Evolutionary conservation across 2,797 vertebrate species (phyloP).

Genomic region (Thunnus albacares): DNA sequence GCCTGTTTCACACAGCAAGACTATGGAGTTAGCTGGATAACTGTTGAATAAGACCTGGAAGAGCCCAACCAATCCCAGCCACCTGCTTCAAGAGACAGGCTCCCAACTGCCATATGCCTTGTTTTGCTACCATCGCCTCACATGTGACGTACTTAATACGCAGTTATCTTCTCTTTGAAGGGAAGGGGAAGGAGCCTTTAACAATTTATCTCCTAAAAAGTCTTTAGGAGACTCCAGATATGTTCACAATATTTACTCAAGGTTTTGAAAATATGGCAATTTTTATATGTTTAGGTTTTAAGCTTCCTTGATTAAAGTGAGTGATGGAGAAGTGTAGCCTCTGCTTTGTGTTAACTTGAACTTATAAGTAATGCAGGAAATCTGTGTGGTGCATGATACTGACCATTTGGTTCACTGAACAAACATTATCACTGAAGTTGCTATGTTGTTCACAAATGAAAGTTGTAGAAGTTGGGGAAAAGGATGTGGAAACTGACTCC

Average conservation of each 20-base stretch:
- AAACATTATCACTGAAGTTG: conserved; percentile 2
- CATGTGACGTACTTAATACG: not conserved
- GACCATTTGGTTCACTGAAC: not conserved
- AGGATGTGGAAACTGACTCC: not conserved
- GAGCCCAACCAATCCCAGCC: not conserved
- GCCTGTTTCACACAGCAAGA: not conserved
- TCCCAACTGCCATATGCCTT: not conserved
- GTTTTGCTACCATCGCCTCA: not conserved
- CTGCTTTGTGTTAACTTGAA: not conserved
- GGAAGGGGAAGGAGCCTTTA: not conserved
- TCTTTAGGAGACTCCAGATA: not conserved
- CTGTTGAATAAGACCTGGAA: too few species aligned
- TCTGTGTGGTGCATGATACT: not conserved
- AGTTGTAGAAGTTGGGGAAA: not conserved
- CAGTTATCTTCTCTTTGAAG: too few species aligned
- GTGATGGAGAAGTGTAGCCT: not conserved
- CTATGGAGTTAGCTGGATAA: too few species aligned
- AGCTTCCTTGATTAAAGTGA: not conserved
- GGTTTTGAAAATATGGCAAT: not conserved
- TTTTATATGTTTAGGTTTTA: not conserved
- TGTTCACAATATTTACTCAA: not conserved
- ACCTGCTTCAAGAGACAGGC: not conserved
- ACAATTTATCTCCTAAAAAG: too few species aligned
- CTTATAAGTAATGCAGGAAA: not conserved
- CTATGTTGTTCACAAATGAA: not conserved